phyloP scores from a whole-genome alignment of 2,888 invertebrate genomes.

The Pandemis heparana region DNA sequence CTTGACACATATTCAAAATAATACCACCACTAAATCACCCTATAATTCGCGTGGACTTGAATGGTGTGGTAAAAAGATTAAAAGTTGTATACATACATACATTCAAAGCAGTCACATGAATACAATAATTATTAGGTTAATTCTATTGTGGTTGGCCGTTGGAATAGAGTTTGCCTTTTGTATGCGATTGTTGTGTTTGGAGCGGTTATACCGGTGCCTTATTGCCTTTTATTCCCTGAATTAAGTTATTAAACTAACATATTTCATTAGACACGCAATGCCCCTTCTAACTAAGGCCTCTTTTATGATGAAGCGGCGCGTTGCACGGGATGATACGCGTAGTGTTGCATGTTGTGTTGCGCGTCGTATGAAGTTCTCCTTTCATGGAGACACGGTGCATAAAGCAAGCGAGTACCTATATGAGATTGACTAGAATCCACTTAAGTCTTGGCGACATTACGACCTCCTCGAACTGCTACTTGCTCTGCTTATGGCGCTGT shows the following conservation, averaged over 20 bases:
- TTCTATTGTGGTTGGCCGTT: conserved; percentile 21
- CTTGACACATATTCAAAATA: conserved; percentile 29
- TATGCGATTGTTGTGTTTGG: conserved; percentile 22
- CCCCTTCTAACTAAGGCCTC: background rate
- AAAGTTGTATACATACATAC: conserved; percentile 6
- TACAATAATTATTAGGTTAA: conserved; percentile 21
- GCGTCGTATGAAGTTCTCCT: background rate
- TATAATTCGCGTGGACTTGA: conserved; percentile 17
- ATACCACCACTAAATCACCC: conserved; percentile 6
- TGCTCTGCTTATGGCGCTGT: too few species aligned
- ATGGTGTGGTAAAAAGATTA: conserved; percentile 20
- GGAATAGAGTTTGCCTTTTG: conserved; percentile 20
- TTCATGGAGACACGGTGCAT: background rate
- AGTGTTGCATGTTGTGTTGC: background rate
- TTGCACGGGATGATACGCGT: background rate
- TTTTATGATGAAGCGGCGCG: conserved; percentile 1
- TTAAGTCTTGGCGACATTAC: too few species aligned
- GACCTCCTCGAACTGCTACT: too few species aligned
- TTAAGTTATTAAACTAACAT: conserved; percentile 30
- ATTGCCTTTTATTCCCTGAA: conserved; percentile 11
- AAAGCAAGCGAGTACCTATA: too few species aligned
- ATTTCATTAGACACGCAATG: conserved; percentile 33
- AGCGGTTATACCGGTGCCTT: conserved; percentile 12
- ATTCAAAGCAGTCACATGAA: conserved; percentile 19
- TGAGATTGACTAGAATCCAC: too few species aligned